Base-by-base conservation (phyloP, 2,797 vertebrate species). In the Carcharodon carcharias region DNA sequence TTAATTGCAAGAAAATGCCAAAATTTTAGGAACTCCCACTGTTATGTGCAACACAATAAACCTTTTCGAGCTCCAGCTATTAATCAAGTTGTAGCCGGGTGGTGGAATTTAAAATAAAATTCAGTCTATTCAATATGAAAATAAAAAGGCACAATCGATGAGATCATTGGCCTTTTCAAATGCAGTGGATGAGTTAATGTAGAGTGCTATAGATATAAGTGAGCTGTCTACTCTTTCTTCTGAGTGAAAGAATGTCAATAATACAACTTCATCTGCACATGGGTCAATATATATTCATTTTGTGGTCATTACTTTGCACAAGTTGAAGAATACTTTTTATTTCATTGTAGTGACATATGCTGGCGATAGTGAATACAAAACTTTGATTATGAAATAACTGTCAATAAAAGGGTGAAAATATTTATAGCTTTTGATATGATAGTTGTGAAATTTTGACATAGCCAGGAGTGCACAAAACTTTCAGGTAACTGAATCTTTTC, bases 231-330 rank as follows among this genome's bases (percentile, higher is more conserved):
- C 26, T 56, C 67, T 54, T 56, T 58, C 69, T 18, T 50, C 28
- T n/a, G 67, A 95, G 69, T 95, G 69, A 95, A 95, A 95, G 69
- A 71, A 56, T 95, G 54, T 95, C 94, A 73, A 77, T 95, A 77
- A 56, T 95, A 73, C 54, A 95, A 95, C 45, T 73, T 95, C 94
- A 95, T 95, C 94, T 95, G 91, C 69, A 95, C 26, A 69, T 50
- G 26, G 14, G 28, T 95, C 65, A 71, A 77, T 56, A 95, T 71
- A 77, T 77, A 95, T 73, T 95, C 56, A 71, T 95, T 73, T 5
- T 77, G 50, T 77, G 67, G 50, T 77, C 69, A 95, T 77, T 95
- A 95, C 50, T 95, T 73, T 77, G 69, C 28, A 58, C 94, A 56
- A 77, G 67, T 95, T 95, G 50, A 54, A 56, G 45, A 95, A 69